phyloP scores from a whole-genome alignment of 1,140 invertebrate species.

The Halictus rubicundus region DNA sequence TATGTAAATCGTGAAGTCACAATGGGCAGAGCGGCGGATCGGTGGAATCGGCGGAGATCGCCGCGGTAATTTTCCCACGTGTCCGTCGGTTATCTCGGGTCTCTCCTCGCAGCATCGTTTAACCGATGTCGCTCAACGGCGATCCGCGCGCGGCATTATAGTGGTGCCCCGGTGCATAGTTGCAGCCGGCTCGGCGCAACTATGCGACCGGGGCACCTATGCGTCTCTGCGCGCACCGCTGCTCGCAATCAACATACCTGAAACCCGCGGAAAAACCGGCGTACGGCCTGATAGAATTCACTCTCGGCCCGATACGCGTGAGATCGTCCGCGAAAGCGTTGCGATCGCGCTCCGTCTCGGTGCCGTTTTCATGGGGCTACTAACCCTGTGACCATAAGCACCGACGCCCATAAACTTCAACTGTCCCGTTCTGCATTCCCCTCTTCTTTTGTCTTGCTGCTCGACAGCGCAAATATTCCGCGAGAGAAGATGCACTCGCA shows the following conservation, averaged over 20 bases:
- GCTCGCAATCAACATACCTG: conserved; percentile 68
- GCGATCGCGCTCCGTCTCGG: background rate
- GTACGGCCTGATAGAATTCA: conserved; percentile 59
- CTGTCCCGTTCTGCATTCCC: background rate
- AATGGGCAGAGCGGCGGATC: conserved; percentile 53
- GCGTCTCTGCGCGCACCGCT: conserved; percentile 58
- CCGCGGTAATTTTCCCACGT: conserved; percentile 64
- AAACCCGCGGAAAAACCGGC: conserved; percentile 54
- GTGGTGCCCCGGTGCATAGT: conserved; percentile 39
- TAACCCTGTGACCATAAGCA: conserved; percentile 1
- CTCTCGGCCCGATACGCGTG: conserved; percentile 41
- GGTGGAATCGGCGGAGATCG: conserved; percentile 44
- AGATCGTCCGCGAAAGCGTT: conserved; percentile 28
- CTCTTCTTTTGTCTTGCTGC: background rate
- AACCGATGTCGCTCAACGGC: conserved; percentile 65
- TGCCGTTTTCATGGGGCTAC: conserved; percentile 3
- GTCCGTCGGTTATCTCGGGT: conserved; percentile 56
- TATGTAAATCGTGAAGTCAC: conserved; percentile 63
- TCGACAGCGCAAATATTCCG: background rate
- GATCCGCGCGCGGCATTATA: conserved; percentile 43
- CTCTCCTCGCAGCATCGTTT: conserved; percentile 56
- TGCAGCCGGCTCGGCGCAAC: conserved; percentile 36
- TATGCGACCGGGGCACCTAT: conserved; percentile 54
- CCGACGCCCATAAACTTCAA: conserved; percentile 1
- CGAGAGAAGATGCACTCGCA: too few relatives aligned